Evolutionary conservation across 2,113 vertebrate genomes (phyloP).

Genomic region (Trogon melanurus): DNA sequence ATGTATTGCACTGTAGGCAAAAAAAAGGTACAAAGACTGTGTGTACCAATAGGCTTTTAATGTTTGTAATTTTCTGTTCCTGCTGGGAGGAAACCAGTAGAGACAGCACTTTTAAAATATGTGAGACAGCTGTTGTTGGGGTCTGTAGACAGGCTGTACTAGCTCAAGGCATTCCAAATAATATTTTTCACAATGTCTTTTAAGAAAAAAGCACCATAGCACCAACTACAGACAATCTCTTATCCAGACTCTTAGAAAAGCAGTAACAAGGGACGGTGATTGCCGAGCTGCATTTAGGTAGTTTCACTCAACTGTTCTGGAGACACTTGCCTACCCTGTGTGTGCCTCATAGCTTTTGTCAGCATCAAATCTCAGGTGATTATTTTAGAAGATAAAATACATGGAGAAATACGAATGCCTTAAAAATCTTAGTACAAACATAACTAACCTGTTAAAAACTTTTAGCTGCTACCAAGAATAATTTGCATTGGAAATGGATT

Average conservation of each 20-base stretch:
- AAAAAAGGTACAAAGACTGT: not conserved
- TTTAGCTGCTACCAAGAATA: not conserved
- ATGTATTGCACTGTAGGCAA: not conserved
- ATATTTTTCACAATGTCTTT: constrained; percentile 9
- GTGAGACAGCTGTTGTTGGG: not conserved
- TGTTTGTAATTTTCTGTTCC: constrained; percentile 18
- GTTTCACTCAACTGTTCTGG: not conserved
- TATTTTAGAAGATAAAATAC: not conserved
- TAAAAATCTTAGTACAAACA: not conserved
- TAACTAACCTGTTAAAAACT: constrained; percentile 23
- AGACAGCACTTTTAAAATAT: constrained; percentile 9
- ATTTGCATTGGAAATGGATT: constrained; percentile 44
- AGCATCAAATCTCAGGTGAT: not conserved
- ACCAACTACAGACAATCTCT: not conserved
- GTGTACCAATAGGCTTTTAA: constrained; percentile 9
- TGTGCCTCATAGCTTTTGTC: not conserved
- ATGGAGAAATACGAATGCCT: not conserved
- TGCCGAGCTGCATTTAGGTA: not conserved
- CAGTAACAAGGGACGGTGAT: constrained; percentile 19
- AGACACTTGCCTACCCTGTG: not conserved
- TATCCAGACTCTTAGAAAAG: not conserved
- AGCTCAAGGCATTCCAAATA: constrained; percentile 25
- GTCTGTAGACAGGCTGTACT: not conserved
- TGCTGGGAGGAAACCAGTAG: constrained; percentile 19
- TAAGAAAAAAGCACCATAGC: not conserved